Percentiles rank a stretch among this genome's conserved stretches.
Conservation (phyloP, 1,140 invertebrate species). For the Bombus superbus region DNA sequence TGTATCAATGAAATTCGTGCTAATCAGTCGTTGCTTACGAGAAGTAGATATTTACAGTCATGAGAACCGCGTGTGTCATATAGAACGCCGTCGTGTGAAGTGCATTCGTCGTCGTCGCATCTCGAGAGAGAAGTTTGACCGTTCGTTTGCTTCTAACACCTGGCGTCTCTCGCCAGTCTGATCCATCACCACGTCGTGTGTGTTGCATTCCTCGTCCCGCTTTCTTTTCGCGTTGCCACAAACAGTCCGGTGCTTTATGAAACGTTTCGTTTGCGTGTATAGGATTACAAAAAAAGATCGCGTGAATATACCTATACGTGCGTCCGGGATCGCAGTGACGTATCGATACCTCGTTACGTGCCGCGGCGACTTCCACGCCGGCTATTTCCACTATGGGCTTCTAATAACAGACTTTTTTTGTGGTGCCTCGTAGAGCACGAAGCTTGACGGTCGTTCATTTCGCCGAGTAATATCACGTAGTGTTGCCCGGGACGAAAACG, state of each 20-base stretch:
- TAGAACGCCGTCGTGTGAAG: background rate
- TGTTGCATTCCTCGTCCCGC: slow-evolving; percentile 20
- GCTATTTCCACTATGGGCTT: background rate
- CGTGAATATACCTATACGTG: background rate
- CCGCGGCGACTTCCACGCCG: slow-evolving; percentile 5
- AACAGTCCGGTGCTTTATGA: background rate
- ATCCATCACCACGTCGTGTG: background rate
- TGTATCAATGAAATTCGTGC: slow-evolving; percentile 46
- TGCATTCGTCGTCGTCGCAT: background rate
- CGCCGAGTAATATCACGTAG: background rate
- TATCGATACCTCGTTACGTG: slow-evolving; percentile 10
- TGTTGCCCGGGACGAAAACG: background rate
- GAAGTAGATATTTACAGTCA: background rate
- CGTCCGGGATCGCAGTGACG: slow-evolving; percentile 5
- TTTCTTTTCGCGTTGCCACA: slow-evolving; percentile 10
- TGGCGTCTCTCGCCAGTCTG: slow-evolving; percentile 32
- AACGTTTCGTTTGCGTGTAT: background rate
- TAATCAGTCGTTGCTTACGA: background rate
- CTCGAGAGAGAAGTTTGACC: slow-evolving; percentile 1
- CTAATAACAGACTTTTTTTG: slow-evolving; percentile 11
- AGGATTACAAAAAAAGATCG: background rate
- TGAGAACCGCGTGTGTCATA: slow-evolving; percentile 32
- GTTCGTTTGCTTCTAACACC: slow-evolving; percentile 21
- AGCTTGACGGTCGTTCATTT: background rate
- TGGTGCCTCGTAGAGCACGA: background rate